These are phyloP conservation scores for Pangasius djambal DNA, from an alignment of 2,797 vertebrate genomes.

Conservation along the genomic window DNA sequence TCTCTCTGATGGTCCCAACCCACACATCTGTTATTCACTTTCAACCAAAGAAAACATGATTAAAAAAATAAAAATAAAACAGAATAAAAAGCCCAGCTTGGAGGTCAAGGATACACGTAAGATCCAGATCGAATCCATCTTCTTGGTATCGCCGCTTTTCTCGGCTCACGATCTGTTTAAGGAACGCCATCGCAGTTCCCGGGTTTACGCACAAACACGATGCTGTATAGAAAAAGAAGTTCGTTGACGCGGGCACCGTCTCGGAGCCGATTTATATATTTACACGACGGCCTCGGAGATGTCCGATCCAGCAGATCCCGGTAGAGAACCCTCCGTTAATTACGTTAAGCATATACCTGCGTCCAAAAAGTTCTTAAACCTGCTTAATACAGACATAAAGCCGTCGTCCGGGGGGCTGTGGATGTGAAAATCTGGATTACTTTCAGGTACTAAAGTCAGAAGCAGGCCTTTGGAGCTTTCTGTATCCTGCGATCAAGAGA, in stretches of 20 bases:
- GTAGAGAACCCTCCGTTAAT: not conserved
- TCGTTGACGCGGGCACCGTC: too few species aligned
- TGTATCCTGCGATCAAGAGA: too few species aligned
- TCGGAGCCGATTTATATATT: not conserved
- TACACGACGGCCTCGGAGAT: not conserved
- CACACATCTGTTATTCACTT: not conserved
- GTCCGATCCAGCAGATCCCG: not conserved
- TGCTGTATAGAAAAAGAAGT: not conserved
- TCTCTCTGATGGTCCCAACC: not conserved
- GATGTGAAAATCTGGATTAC: not conserved
- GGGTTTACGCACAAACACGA: slow-evolving; percentile 44
- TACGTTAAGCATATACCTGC: not conserved
- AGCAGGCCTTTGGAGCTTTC: not conserved
- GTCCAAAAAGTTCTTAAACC: not conserved
- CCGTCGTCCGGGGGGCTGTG: too few species aligned
- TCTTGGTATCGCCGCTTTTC: slow-evolving; percentile 99
- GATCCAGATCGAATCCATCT: slow-evolving; percentile 99
- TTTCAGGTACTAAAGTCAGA: not conserved
- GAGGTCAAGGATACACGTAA: slow-evolving; percentile 92
- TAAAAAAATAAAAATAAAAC: accelerated
- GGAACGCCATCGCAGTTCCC: slow-evolving; percentile 91
- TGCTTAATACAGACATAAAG: not conserved
- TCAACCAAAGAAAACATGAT: not conserved
- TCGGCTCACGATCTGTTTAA: slow-evolving; percentile 99
- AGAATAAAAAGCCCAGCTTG: too few species aligned